phyloP scores from a whole-genome alignment of 2,113 vertebrate genomes.

The Hydropotes inermis region DNA sequence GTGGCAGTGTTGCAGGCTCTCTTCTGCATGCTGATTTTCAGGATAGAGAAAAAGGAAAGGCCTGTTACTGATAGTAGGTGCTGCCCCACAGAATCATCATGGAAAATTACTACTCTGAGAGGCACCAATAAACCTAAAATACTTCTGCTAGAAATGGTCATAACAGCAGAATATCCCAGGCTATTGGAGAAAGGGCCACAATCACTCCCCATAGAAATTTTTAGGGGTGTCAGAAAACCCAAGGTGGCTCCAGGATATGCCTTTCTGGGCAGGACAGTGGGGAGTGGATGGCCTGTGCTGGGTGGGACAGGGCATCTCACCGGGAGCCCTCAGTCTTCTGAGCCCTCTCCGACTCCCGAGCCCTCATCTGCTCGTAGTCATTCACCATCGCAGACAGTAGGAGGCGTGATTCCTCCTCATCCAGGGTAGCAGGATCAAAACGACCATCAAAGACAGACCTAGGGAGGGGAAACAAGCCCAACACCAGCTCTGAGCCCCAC shows the following conservation, averaged over 20 bases:
- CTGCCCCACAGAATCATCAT: rapidly evolving
- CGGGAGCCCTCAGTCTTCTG: not conserved
- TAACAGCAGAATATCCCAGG: not conserved
- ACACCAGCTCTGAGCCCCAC: not conserved
- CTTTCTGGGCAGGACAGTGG: not conserved
- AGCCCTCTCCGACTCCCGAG: constrained; percentile 76
- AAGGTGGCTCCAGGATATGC: not conserved
- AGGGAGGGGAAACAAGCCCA: constrained; percentile 40
- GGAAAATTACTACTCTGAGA: not conserved
- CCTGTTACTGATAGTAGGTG: not conserved
- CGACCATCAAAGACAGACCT: constrained; percentile 84
- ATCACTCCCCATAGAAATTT: not conserved
- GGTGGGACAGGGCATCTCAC: not conserved
- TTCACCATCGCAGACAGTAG: constrained; percentile 89
- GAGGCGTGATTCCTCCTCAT: constrained; percentile 86
- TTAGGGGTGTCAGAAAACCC: constrained; percentile 1
- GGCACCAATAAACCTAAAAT: not conserved
- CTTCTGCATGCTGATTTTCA: constrained; percentile 90
- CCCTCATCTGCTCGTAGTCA: constrained; percentile 90
- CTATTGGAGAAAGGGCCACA: not conserved
- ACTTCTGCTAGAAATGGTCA: constrained; percentile 10
- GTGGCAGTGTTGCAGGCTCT: constrained; percentile 94
- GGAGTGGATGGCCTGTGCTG: not conserved
- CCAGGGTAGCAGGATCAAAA: constrained; percentile 82
- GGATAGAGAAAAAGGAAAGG: constrained; percentile 34